Evolutionary conservation across 2,797 vertebrate species (phyloP).

Genomic region (Lepidocolaptes lacrymiger): DNA sequence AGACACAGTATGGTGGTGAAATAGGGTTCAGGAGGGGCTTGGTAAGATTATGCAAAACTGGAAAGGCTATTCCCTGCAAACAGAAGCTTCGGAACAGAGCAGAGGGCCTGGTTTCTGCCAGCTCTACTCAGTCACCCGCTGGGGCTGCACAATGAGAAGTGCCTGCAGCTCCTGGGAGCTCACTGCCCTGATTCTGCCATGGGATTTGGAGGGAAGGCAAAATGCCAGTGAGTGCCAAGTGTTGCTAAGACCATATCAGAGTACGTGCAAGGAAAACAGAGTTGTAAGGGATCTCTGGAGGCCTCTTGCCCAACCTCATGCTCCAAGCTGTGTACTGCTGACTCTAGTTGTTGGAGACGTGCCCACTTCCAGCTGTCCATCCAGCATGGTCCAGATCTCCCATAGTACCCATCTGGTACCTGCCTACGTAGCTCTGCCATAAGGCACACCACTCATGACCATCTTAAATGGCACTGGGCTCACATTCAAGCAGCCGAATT

Average conservation of each 20-base stretch:
- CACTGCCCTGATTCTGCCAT: background rate
- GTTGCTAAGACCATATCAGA: background rate
- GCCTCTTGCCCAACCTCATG: background rate
- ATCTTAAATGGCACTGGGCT: background rate
- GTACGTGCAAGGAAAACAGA: background rate
- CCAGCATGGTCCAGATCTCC: background rate
- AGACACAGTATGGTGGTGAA: background rate
- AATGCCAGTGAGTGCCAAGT: background rate
- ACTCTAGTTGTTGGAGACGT: background rate
- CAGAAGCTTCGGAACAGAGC: background rate
- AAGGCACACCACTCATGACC: background rate
- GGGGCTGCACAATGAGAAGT: background rate
- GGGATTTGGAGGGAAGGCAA: background rate
- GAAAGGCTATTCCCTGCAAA: background rate
- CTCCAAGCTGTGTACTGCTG: background rate
- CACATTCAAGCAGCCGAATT: background rate
- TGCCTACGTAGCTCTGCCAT: background rate
- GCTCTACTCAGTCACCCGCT: background rate
- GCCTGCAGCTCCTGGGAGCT: background rate
- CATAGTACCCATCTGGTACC: background rate
- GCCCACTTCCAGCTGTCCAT: background rate
- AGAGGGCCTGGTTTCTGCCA: background rate
- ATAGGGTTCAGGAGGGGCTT: background rate
- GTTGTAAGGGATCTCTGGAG: background rate
- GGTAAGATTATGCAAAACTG: background rate